phyloP scores from a whole-genome alignment of 2,888 invertebrate species.

The Acronicta alni region DNA sequence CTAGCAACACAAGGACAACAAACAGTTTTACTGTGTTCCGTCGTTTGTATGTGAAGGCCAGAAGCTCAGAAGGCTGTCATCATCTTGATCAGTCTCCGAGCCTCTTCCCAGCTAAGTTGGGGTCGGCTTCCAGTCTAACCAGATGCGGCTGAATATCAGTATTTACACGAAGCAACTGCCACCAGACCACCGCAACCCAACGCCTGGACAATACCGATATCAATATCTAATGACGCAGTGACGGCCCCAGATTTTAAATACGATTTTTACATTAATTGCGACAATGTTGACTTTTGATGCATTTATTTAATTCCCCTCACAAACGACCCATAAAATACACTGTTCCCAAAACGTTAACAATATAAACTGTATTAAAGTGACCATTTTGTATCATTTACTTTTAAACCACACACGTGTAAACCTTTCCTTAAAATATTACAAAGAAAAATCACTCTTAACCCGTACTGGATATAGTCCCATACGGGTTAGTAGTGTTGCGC shows the following conservation, averaged over 20 bases:
- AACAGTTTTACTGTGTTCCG: too few relatives aligned
- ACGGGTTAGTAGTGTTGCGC: neutral
- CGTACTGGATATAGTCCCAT: neutral
- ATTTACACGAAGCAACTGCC: too few relatives aligned
- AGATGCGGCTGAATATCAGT: too few relatives aligned
- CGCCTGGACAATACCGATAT: too few relatives aligned
- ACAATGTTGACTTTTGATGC: constrained; percentile 27
- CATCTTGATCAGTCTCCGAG: too few relatives aligned
- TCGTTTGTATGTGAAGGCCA: too few relatives aligned
- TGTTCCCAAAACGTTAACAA: constrained; percentile 34
- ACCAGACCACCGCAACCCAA: too few relatives aligned
- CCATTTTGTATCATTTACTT: constrained; percentile 39
- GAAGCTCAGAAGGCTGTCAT: too few relatives aligned
- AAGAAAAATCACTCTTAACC: constrained; percentile 14
- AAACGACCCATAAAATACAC: constrained; percentile 29
- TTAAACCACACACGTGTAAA: constrained; percentile 42
- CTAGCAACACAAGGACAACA: too few relatives aligned
- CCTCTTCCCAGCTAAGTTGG: too few relatives aligned
- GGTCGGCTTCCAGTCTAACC: too few relatives aligned
- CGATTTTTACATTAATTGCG: constrained; percentile 6
- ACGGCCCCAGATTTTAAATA: neutral
- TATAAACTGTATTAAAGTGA: constrained; percentile 39
- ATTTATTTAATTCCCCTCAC: constrained; percentile 17
- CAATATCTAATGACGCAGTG: too few relatives aligned
- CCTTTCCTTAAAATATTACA: constrained; percentile 16